Percentiles rank a stretch among this genome's conserved stretches.
These are phyloP conservation scores for Meda fulgida DNA, from an alignment of 2,797 vertebrate species.

Conservation along the genomic window DNA sequence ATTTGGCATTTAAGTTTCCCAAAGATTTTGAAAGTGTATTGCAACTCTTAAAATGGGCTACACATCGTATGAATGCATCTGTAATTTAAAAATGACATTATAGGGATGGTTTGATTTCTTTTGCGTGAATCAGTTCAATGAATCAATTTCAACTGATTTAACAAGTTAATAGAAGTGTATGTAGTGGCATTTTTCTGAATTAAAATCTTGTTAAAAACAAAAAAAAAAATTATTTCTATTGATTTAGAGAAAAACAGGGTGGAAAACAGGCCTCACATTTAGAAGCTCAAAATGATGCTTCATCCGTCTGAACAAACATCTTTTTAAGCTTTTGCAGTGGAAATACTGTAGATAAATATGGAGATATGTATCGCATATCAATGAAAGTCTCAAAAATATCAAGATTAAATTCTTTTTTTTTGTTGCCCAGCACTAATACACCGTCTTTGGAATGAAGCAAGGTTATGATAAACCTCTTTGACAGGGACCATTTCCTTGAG, in stretches of 20 bases:
- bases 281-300: background rate
- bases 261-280: background rate
- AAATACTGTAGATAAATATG: slow-evolving; percentile 4
- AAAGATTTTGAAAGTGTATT: background rate
- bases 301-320: background rate
- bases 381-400: background rate
- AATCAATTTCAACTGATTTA: background rate
- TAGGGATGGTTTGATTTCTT: background rate
- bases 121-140: background rate
- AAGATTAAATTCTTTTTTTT: background rate
- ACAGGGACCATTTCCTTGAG: background rate
- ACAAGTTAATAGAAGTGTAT: background rate
- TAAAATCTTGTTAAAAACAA: background rate
- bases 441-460: background rate
- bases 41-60: background rate
- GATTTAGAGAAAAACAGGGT: background rate
- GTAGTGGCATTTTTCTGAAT: background rate
- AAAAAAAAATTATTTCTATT: background rate
- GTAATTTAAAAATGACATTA: background rate
- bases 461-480: slow-evolving; percentile 7
- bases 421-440: background rate
- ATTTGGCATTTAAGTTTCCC: background rate
- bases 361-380: background rate
- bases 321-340: slow-evolving; percentile 5
- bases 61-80: background rate